phyloP scores from a whole-genome alignment of 2,888 invertebrate genomes.

The Steinernema hermaphroditum region DNA sequence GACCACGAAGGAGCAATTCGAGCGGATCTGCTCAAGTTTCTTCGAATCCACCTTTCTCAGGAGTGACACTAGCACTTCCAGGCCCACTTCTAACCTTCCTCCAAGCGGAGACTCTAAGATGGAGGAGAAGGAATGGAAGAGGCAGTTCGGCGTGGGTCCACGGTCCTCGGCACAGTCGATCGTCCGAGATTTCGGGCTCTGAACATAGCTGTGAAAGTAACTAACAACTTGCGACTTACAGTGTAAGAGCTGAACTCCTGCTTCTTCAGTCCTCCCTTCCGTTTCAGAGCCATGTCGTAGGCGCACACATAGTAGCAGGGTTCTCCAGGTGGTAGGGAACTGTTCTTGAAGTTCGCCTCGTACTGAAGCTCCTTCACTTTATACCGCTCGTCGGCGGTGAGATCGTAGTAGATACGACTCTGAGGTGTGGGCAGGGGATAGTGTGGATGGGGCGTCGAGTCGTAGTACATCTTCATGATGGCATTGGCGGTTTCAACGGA shows the following conservation, averaged over 20 bases:
- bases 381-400: neutral
- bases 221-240: too few relatives aligned
- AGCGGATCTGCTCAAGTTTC: neutral
- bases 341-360: neutral
- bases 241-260: neutral
- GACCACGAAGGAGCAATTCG: neutral
- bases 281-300: constrained; percentile 14
- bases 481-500: neutral
- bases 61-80: neutral
- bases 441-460: neutral
- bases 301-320: constrained; percentile 2
- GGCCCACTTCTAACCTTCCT: neutral
- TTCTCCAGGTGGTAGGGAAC: neutral
- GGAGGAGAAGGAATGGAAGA: neutral
- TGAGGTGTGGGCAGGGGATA: neutral
- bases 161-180: neutral
- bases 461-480: neutral
- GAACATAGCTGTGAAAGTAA: neutral
- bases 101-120: neutral
- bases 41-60: neutral
- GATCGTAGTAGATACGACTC: constrained; percentile 17
- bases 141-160: neutral
- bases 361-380: neutral
- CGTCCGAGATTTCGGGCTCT: neutral
- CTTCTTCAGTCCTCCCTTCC: constrained; percentile 9